Evolutionary conservation across 2,888 invertebrate species (phyloP), one percentile per base, ranked within the genome.

Genomic region (Epirrhoe tristata): DNA sequence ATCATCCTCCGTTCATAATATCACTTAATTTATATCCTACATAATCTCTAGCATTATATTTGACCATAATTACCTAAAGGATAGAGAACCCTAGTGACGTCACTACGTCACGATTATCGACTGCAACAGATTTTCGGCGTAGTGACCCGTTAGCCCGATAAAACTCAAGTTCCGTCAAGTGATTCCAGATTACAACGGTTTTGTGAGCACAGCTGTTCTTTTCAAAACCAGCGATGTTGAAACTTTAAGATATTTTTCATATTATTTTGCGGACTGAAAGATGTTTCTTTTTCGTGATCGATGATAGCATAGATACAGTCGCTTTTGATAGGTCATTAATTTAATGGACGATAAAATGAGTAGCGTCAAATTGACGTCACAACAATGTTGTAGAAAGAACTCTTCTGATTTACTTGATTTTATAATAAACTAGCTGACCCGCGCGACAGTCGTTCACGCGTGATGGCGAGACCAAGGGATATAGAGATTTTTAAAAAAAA

Each of bases 141-240:
- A 79, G 64, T 77, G 75, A 77, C 71, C 78, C 70, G 79, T 79
- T 77, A 79, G 74, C 60, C 55, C 75, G 81, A 81, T 81, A 81
- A 80, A 77, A 76, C 76, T 77, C 66, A 50, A 71, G 67, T 63
- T 66, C 68, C 67, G 72, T 54, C 60, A 55, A 63, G 67, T 69
- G 72, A 71, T 71, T 66, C 67, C 17, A 68, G 73, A 74, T 74
- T 70, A 70, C 51, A 62, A 66, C 70, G 70, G 64, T 68, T 70
- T 61, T 72, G 67, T 68, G 70, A 58, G 60, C 70, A 59, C 74
- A 66, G 72, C 72, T 74, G 72, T 61, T 71, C 67, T 57, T 65
- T 70, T 66, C 60, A 69, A 69, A 72, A 66, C 62, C 71, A 71
- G 55, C 64, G 71, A 65, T 36, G 57, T 43, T 58, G 68, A 68